Evolutionary conservation across 2,888 invertebrate species (phyloP).

Genomic region (Amphimallon solstitiale): DNA sequence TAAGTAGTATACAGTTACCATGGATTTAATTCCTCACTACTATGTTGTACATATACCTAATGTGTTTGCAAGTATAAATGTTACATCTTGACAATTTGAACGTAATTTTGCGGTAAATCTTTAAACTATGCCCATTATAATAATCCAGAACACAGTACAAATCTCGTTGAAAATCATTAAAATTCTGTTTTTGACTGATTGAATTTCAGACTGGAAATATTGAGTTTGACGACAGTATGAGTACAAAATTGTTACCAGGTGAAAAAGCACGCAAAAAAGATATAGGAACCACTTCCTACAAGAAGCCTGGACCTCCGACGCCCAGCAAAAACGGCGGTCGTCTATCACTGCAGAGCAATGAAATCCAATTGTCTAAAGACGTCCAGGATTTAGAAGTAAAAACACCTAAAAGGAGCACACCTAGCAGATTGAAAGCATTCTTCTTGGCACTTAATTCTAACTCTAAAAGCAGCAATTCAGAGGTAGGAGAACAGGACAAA

Average conservation of each 20-base stretch:
- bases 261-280: slow-evolving; percentile 67
- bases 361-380: slow-evolving; percentile 66
- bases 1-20: too few relatives aligned
- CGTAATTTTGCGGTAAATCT: too few relatives aligned
- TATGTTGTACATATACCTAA: too few relatives aligned
- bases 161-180: too few relatives aligned
- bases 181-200: too few relatives aligned
- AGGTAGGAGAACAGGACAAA: slow-evolving; percentile 49
- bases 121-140: too few relatives aligned
- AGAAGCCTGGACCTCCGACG: slow-evolving; percentile 87
- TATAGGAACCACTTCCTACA: slow-evolving; percentile 79
- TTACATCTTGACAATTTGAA: too few relatives aligned
- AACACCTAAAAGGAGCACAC: slow-evolving; percentile 68
- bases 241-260: slow-evolving; percentile 60
- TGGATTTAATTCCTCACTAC: too few relatives aligned
- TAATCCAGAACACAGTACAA: too few relatives aligned
- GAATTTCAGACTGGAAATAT: slow-evolving; percentile 55
- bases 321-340: slow-evolving; percentile 83
- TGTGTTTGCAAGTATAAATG: too few relatives aligned
- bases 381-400: slow-evolving; percentile 60
- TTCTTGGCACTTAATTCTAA: slow-evolving; percentile 64
- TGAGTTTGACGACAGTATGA: slow-evolving; percentile 60
- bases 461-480: slow-evolving; percentile 58
- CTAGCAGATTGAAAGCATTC: slow-evolving; percentile 72
- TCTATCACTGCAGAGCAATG: slow-evolving; percentile 72